Conservation (phyloP, 2,888 invertebrate species). For the Stenolophus ochropezus region DNA sequence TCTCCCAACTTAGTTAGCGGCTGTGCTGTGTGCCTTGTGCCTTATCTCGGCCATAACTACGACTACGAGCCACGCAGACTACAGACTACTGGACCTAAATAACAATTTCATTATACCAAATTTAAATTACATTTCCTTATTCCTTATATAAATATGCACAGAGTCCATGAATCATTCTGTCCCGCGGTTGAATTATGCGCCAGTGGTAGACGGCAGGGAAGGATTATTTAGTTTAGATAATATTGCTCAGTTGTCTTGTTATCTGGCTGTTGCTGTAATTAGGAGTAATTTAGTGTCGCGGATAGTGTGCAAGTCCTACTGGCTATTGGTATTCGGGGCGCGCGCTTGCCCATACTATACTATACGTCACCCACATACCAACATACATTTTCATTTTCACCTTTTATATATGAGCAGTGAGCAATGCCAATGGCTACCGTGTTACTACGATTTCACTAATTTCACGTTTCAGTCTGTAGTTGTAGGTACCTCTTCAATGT, state of each 20-base stretch:
- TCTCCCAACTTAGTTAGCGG: slow-evolving; percentile 45
- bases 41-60: slow-evolving; percentile 52
- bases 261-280: background rate
- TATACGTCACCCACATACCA: background rate
- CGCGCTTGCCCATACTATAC: too few species aligned
- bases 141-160: slow-evolving; percentile 24
- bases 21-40: too few species aligned
- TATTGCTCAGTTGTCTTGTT: slow-evolving; percentile 4
- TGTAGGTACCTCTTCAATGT: background rate
- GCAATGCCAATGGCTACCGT: background rate
- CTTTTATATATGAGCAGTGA: slow-evolving; percentile 43
- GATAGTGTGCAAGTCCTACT: background rate
- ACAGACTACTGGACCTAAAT: slow-evolving; percentile 27
- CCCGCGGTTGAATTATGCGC: background rate
- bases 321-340: background rate
- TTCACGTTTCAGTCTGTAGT: background rate
- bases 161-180: slow-evolving; percentile 31
- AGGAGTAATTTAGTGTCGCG: background rate
- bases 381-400: slow-evolving; percentile 29
- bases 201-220: too few species aligned
- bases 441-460: background rate
- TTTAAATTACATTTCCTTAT: slow-evolving; percentile 50
- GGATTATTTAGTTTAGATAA: slow-evolving; percentile 30
- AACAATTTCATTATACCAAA: slow-evolving; percentile 53
- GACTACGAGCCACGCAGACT: background rate